Percentiles rank a stretch among this genome's conserved stretches.
Conservation (phyloP, 2,797 vertebrate genomes). For the Melanotaenia nigrans region DNA sequence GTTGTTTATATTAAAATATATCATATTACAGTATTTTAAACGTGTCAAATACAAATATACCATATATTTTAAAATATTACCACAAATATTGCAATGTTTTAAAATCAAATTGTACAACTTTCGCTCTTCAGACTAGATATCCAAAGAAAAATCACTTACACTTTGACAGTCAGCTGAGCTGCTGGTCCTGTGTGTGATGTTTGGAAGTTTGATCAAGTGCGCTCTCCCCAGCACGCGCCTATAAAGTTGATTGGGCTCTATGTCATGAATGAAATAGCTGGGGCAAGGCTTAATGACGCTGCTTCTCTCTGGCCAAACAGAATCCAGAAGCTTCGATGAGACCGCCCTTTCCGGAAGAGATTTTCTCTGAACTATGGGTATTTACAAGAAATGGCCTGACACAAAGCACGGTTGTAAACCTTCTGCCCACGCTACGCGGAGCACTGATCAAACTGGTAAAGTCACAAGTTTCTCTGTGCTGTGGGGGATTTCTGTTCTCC, state of each 20-base stretch:
- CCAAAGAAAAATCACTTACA: conserved; percentile 56
- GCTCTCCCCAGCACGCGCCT: background rate
- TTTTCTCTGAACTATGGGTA: conserved; percentile 79
- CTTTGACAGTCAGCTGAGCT: conserved; percentile 5
- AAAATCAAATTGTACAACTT: background rate
- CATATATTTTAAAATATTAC: no score
- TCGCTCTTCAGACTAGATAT: background rate
- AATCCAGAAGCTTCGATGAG: fast-evolving
- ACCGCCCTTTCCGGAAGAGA: conserved; percentile 50
- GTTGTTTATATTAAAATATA: background rate
- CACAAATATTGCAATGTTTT: background rate
- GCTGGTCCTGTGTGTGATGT: conserved; percentile 19
- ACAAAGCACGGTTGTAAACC: conserved; percentile 31
- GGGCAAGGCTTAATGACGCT: conserved; percentile 39
- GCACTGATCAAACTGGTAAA: conserved; percentile 39
- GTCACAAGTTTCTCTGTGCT: conserved; percentile 65
- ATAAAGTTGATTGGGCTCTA: conserved; percentile 39
- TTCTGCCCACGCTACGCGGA: conserved; percentile 57
- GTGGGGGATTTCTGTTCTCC: conserved; percentile 65
- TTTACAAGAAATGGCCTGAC: conserved; percentile 90
- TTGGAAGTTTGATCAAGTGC: conserved; percentile 30
- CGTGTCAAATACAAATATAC: no score
- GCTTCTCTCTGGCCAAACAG: conserved; percentile 59
- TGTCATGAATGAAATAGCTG: conserved; percentile 59
- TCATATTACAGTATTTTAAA: no score